A percentile compares a stretch with the other conserved stretches of the same genome.
These are phyloP conservation scores for Micromesistius poutassou DNA, from an alignment of 2,797 vertebrate species.

Conservation along the genomic window DNA sequence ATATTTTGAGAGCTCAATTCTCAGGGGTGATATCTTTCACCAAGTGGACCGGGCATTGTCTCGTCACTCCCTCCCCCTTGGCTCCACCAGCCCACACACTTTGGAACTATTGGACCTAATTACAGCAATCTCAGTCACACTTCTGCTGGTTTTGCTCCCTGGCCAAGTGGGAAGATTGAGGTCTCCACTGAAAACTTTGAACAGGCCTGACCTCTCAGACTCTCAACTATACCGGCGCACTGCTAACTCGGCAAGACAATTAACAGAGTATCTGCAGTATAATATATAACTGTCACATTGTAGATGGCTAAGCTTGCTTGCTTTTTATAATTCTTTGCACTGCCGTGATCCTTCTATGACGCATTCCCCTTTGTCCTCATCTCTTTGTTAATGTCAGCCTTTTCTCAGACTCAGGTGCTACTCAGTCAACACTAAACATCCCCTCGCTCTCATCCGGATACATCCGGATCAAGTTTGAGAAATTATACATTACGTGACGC, in stretches of 20 bases:
- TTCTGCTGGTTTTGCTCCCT: no score
- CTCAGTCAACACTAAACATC: not conserved
- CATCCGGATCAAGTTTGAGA: not conserved
- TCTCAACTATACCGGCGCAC: not conserved
- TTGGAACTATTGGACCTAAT: no score
- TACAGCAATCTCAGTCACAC: no score
- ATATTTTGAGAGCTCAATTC: constrained; percentile 34
- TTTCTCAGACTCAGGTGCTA: not conserved
- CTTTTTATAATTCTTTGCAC: no score
- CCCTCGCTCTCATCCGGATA: not conserved
- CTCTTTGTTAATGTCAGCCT: not conserved
- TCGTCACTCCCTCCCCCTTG: no score
- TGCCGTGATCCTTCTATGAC: not conserved
- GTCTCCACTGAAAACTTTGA: not conserved
- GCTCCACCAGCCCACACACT: not conserved
- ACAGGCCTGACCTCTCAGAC: not conserved
- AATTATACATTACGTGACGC: not conserved
- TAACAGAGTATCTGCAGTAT: not conserved
- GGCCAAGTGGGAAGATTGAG: no score
- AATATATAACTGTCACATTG: not conserved
- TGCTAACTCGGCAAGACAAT: no score
- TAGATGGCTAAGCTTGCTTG: not conserved
- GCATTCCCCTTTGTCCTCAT: not conserved
- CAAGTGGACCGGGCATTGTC: constrained; percentile 8
- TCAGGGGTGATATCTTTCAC: constrained; percentile 22